Conservation (phyloP, 2,888 invertebrate genomes). For the Monopis laevigella region DNA sequence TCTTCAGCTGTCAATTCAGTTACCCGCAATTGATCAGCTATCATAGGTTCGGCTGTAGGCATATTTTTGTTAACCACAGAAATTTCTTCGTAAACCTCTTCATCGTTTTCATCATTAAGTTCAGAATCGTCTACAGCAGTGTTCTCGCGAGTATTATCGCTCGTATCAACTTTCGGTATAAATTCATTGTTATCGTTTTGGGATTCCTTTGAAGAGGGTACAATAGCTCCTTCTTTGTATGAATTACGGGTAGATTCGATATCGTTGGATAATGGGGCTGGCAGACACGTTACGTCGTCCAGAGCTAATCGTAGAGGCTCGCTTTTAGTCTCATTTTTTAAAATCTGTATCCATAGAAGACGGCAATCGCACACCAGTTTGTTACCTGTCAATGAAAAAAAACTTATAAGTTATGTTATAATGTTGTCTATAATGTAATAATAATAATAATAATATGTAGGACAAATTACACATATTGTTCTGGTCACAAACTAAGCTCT, state of each 20-base stretch:
- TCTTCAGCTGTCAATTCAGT: conserved; percentile 39
- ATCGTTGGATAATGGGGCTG: conserved; percentile 12
- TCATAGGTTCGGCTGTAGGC: conserved; percentile 29
- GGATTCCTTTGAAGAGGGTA: background rate
- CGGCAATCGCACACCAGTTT: conserved; percentile 83
- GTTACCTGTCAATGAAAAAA: conserved; percentile 71
- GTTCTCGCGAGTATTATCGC: conserved; percentile 10
- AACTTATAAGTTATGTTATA: no score
- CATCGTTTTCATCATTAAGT: conserved; percentile 32
- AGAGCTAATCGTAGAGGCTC: conserved; percentile 72
- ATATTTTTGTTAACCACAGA: conserved; percentile 32
- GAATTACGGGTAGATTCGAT: background rate
- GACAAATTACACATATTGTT: no score
- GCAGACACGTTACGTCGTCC: conserved; percentile 73
- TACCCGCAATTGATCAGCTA: conserved; percentile 34
- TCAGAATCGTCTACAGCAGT: background rate
- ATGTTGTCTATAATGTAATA: no score
- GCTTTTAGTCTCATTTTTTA: conserved; percentile 79
- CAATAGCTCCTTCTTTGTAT: background rate
- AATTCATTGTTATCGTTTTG: background rate
- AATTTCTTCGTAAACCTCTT: conserved; percentile 31
- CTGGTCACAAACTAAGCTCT: no score
- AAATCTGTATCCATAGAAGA: conserved; percentile 78
- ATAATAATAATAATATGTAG: no score
- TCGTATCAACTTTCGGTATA: conserved; percentile 8